Evolutionary conservation across 2,797 vertebrate species (phyloP).

Genomic region (Hypotaenidia okinawae): DNA sequence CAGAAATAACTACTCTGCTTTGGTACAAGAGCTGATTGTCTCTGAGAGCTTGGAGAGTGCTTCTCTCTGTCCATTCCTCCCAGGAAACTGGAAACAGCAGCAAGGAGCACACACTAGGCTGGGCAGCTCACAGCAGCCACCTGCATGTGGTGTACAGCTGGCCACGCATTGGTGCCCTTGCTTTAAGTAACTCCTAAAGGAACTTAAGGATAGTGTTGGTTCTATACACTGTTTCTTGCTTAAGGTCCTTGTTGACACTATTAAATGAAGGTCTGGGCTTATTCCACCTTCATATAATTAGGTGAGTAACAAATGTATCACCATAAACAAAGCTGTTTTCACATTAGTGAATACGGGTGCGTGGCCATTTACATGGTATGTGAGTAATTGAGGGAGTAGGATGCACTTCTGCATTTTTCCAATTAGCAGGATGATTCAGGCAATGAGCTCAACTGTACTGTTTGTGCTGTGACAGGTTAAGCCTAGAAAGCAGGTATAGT

Average conservation of each 20-base stretch:
- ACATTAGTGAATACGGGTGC: background rate
- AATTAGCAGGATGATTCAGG: conserved; percentile 60
- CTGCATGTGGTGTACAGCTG: background rate
- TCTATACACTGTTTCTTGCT: background rate
- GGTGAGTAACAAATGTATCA: conserved; percentile 53
- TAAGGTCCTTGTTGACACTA: conserved; percentile 20
- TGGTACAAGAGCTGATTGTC: background rate
- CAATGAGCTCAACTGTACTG: background rate
- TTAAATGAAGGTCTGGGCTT: background rate
- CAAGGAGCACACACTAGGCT: rapidly evolving
- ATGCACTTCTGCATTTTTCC: conserved; percentile 32
- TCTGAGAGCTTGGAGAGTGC: background rate
- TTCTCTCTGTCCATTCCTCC: background rate
- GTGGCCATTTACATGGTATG: background rate
- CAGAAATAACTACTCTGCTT: background rate
- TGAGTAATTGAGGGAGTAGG: conserved; percentile 60
- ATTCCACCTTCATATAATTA: conserved; percentile 38
- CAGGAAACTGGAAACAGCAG: background rate
- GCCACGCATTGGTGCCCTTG: background rate
- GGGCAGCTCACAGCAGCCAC: background rate
- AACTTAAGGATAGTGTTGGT: background rate
- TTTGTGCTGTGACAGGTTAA: background rate
- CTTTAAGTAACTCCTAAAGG: background rate
- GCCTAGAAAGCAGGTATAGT: conserved; percentile 54
- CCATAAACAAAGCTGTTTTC: conserved; percentile 3